Conservation (phyloP, 2,113 vertebrate species). For the Meriones unguiculatus region DNA sequence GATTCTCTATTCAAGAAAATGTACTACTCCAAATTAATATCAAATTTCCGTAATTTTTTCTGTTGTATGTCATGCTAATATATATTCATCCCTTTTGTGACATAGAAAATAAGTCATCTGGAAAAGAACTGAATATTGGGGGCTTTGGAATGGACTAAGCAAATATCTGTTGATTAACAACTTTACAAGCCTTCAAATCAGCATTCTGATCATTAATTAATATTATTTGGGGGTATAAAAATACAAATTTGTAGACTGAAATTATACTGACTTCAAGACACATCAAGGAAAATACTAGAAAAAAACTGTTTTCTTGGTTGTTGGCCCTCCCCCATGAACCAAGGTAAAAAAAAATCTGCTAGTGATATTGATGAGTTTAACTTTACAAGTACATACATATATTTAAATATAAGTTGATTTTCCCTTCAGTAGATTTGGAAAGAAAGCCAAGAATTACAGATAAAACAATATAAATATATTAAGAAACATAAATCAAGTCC, state of each 20-base stretch:
- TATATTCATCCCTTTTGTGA: not conserved
- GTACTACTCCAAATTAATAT: slow-evolving; percentile 8
- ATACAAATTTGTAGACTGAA: not conserved
- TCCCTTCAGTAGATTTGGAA: not conserved
- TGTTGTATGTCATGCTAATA: not conserved
- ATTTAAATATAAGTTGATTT: not conserved
- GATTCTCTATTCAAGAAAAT: not conserved
- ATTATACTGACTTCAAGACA: slow-evolving; percentile 5
- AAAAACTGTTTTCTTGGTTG: not conserved
- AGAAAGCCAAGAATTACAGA: slow-evolving; percentile 5
- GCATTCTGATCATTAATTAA: not conserved
- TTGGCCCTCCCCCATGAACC: not conserved
- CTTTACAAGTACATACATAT: slow-evolving; percentile 10
- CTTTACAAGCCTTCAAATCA: not conserved
- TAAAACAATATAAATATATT: slow-evolving; percentile 2
- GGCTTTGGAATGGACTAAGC: not conserved
- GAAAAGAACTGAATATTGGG: slow-evolving; percentile 25
- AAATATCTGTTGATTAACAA: slow-evolving; percentile 26
- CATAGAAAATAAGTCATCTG: not conserved
- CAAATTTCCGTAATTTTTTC: not conserved
- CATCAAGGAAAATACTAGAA: not conserved
- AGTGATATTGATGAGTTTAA: not conserved
- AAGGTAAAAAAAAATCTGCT: not conserved
- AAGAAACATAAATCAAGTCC: not conserved
- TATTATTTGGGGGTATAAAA: not conserved